These are phyloP conservation scores for Rhinolophus sinicus DNA, from an alignment of 2,113 vertebrate species.

Conservation along the genomic window DNA sequence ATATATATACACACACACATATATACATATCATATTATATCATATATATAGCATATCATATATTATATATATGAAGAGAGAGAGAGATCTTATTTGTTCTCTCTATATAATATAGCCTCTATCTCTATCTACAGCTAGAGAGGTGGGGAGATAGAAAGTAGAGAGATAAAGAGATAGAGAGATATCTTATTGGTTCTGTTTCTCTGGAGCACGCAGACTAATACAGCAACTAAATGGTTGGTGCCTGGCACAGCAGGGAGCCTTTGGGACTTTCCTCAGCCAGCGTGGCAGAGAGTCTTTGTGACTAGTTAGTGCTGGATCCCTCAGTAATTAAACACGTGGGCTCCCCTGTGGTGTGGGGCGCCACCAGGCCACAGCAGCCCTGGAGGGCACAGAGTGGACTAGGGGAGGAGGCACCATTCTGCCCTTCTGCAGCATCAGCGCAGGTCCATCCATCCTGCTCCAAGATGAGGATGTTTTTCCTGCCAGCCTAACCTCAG, in stretches of 20 bases:
- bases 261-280: not conserved
- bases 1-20: too few relatives aligned
- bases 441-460: not conserved
- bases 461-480: not conserved
- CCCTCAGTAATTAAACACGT: not conserved
- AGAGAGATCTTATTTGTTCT: too few relatives aligned
- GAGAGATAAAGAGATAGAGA: not conserved
- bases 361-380: not conserved
- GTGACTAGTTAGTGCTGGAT: not conserved
- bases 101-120: not conserved
- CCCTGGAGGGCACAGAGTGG: not conserved
- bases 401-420: not conserved
- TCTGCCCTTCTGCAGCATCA: not conserved
- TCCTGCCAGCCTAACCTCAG: not conserved
- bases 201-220: not conserved
- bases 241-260: not conserved
- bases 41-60: too few relatives aligned
- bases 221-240: not conserved
- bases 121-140: not conserved
- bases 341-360: accelerated
- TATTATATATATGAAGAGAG: too few relatives aligned
- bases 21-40: too few relatives aligned
- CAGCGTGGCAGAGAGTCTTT: not conserved
- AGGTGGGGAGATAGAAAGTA: not conserved
- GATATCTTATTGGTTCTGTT: not conserved